A percentile compares a stretch with the other conserved stretches of the same genome.
Evolutionary conservation across 64 coral and sea anemone species (phyloP).

Genomic region (Pocillopora damicornis): DNA sequence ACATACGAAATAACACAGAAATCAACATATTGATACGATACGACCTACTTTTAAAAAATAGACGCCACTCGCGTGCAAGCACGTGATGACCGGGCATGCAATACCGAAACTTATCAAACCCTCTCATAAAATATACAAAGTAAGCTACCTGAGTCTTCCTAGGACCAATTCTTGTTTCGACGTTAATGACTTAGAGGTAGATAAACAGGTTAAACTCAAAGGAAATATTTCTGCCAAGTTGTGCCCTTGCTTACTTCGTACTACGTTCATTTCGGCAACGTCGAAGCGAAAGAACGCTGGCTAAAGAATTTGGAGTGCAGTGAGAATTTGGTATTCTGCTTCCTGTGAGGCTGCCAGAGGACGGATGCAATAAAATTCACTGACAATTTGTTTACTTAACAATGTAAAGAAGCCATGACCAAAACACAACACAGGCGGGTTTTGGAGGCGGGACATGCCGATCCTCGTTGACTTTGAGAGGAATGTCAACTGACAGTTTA

Average conservation of each 20-base stretch:
- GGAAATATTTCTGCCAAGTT: not conserved
- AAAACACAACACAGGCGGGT: slow-evolving; percentile 18
- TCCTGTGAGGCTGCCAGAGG: not conserved
- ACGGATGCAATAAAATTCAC: not conserved
- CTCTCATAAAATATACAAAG: too few relatives aligned
- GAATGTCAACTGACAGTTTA: not conserved
- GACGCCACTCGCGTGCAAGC: not conserved
- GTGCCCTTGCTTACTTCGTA: not conserved
- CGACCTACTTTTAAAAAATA: not conserved
- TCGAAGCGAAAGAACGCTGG: not conserved
- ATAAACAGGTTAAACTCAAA: not conserved
- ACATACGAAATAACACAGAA: not conserved
- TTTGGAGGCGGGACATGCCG: slow-evolving; percentile 13
- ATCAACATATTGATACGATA: not conserved
- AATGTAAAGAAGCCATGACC: not conserved
- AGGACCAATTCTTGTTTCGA: not conserved
- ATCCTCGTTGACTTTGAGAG: slow-evolving; percentile 8
- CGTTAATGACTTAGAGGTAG: not conserved
- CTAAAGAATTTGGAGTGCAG: not conserved
- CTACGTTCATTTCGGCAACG: not conserved
- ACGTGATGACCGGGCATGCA: not conserved
- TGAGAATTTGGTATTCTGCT: not conserved
- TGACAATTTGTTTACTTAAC: slow-evolving; percentile 16
- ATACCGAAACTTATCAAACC: slow-evolving; percentile 8
- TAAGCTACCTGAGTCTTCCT: not conserved